Evolutionary conservation across 2,113 vertebrate genomes (phyloP), one percentile per base, ranked within the genome.

Genomic region (Ptilorrhoa leucosticta): DNA sequence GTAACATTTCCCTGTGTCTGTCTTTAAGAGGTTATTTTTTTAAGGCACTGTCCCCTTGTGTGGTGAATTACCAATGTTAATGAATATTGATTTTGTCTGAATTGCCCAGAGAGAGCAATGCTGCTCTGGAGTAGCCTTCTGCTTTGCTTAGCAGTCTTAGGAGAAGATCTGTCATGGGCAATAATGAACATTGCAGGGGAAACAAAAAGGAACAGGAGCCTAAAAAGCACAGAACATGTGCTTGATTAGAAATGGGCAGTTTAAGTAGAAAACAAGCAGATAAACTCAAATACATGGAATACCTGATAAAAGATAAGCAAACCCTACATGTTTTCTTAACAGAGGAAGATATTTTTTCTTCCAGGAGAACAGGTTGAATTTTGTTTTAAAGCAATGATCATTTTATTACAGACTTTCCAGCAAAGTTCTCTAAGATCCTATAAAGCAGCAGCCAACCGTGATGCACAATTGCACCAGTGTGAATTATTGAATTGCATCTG

Each of bases 181-280:
- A 63, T 89, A 91, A 90, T 84, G 95, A 95, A 47, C 68, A 93
- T 17, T 61, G 69, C 42, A 76, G 45, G 69, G 30, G 82, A 95
- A 95, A 78, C 13, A 82, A 93, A 94, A 61, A 42, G 33, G 23
- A 71, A 3, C 26, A 53, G 10, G 31, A 94, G 75, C 83, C 91
- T 96, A 83, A 91, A 95, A 95, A 91, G 58, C 85, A 71, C 45
- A 57, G 15, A 79, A 66, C 31, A 12, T 6, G 65, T 87, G 35
- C 89, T 96, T 96, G 92, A 72, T 93, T 91, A 95, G 68, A 86
- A 94, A 87, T 30, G 51, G 85, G 44, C 68, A 81, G 10, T 72
- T 88, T 87, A 95, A 87, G 68, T 45, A 33, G 82, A 90, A 96
- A 96, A 94, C 75, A 96, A 97, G 83, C 27, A 97, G 88, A 89